phyloP scores from a whole-genome alignment of 2,888 invertebrate genomes.

The Caenorhabditis sinica region DNA sequence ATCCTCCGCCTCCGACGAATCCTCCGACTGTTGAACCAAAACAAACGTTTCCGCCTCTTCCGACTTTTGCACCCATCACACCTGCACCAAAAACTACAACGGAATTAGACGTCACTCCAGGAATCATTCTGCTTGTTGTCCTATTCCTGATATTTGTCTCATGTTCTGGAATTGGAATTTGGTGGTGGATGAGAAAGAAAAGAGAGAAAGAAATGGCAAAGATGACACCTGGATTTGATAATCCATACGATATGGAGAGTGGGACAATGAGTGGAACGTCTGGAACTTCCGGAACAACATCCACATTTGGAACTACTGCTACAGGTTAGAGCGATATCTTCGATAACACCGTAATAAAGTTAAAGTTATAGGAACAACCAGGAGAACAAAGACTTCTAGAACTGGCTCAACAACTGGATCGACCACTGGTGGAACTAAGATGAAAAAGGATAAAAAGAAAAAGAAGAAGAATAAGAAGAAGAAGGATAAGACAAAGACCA shows the following conservation, averaged over 20 bases:
- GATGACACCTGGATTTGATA: conserved; percentile 3
- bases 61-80: background rate
- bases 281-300: conserved; percentile 11
- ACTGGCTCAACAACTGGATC: conserved; percentile 3
- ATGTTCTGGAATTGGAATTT: conserved; percentile 4
- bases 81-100: conserved; percentile 9
- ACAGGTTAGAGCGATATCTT: background rate
- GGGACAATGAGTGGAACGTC: conserved; percentile 8
- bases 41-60: conserved; percentile 1
- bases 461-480: conserved; percentile 15
- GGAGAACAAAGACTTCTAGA: conserved; percentile 5
- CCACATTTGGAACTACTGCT: conserved; percentile 11
- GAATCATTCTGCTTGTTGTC: conserved; percentile 23
- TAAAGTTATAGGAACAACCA: conserved; percentile 5
- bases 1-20: conserved; percentile 2
- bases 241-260: conserved; percentile 15
- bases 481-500: conserved; percentile 6
- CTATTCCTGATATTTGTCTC: background rate
- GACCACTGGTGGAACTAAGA: conserved; percentile 8
- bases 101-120: conserved; percentile 4
- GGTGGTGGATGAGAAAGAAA: conserved; percentile 16
- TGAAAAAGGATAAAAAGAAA: conserved; percentile 19
- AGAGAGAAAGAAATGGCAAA: conserved; percentile 24
- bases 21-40: background rate
- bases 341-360: too few relatives aligned